phyloP scores from a whole-genome alignment of 1,140 invertebrate species.

The Patella vulgata region DNA sequence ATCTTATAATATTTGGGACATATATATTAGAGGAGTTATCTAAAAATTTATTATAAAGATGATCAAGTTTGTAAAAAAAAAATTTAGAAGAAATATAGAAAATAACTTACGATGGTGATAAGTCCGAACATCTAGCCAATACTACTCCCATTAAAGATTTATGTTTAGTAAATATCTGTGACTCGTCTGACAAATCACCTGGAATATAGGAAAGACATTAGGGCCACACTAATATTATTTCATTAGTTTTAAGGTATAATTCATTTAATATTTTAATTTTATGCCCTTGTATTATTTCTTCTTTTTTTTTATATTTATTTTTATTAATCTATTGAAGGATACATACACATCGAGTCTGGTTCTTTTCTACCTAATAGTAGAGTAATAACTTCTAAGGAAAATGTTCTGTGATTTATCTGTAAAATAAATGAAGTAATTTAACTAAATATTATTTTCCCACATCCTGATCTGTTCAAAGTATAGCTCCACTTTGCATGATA shows the following conservation, averaged over 20 bases:
- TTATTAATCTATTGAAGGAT: neutral
- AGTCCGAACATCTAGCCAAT: constrained; percentile 70
- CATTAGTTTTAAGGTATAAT: too few species aligned
- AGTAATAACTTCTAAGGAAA: constrained; percentile 72
- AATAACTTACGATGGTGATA: constrained; percentile 66
- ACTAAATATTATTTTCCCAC: too few species aligned
- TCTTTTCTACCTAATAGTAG: constrained; percentile 66
- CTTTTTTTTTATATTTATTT: neutral
- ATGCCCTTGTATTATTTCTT: neutral
- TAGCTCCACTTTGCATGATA: too few species aligned
- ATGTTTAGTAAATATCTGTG: constrained; percentile 49
- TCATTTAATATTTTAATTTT: too few species aligned
- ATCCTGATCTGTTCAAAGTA: too few species aligned
- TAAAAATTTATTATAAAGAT: too few species aligned
- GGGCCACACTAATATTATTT: neutral
- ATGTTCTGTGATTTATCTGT: constrained; percentile 67
- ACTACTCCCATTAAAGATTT: constrained; percentile 69
- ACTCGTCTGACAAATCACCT: constrained; percentile 29
- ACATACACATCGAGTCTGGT: constrained; percentile 37
- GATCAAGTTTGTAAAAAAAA: too few species aligned
- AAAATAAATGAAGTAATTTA: constrained; percentile 14
- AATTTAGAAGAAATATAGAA: too few species aligned
- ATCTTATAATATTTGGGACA: too few species aligned
- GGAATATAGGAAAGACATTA: neutral
- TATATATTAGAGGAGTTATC: too few species aligned